These are phyloP conservation scores for Planococcus citri DNA, from an alignment of 1,140 invertebrate genomes.

Conservation along the genomic window DNA sequence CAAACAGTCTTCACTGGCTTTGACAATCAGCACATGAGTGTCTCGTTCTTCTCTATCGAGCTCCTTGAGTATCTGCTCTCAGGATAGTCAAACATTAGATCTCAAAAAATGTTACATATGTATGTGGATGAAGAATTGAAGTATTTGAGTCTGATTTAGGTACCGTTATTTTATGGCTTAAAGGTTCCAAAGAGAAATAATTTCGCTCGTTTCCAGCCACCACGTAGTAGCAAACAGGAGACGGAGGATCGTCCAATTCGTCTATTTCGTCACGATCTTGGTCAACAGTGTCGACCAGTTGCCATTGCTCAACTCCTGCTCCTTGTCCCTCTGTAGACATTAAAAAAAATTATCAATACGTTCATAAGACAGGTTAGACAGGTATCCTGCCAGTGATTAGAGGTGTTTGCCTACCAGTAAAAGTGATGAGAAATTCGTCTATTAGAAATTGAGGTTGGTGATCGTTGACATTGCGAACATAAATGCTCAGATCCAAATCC, in stretches of 20 bases:
- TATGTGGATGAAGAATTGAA: too few relatives aligned
- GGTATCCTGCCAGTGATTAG: too few relatives aligned
- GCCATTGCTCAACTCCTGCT: conserved; percentile 50
- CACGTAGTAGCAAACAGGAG: conserved; percentile 77
- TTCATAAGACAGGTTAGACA: too few relatives aligned
- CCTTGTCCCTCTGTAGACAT: conserved; percentile 50
- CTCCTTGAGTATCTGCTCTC: conserved; percentile 37
- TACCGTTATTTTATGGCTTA: conserved; percentile 53
- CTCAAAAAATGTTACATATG: too few relatives aligned
- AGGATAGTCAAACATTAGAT: conserved; percentile 23
- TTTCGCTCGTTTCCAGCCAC: conserved; percentile 61
- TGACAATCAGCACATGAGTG: conserved; percentile 56
- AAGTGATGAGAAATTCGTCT: conserved; percentile 56
- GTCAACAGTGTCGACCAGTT: conserved; percentile 71
- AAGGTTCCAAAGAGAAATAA: conserved; percentile 57
- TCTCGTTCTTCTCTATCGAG: conserved; percentile 63
- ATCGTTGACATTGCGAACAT: conserved; percentile 78
- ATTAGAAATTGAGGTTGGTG: conserved; percentile 74
- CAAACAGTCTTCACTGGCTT: conserved; percentile 72
- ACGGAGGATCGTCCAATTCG: conserved; percentile 56
- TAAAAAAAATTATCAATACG: neutral
- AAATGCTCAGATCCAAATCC: conserved; percentile 77
- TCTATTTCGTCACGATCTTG: conserved; percentile 70
- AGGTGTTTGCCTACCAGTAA: conserved; percentile 49
- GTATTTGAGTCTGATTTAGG: neutral